Conservation (phyloP, 53 echinoderm and acorn worm genomes). For the Antedon mediterranea region DNA sequence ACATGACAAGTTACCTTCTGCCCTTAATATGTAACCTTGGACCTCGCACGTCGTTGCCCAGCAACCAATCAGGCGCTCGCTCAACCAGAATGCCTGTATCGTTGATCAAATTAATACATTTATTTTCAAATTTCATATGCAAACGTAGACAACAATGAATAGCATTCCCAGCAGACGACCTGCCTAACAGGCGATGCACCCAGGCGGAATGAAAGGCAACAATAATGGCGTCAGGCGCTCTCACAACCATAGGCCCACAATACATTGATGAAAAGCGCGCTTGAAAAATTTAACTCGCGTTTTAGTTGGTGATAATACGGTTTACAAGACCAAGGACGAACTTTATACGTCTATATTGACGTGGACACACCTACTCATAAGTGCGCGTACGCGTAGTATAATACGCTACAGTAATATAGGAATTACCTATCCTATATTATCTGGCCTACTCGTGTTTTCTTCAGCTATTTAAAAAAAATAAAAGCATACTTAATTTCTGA, state of each 20-base stretch:
- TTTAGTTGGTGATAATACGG: too few relatives aligned
- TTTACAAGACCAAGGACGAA: too few relatives aligned
- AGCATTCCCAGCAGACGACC: not conserved
- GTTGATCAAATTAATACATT: conserved; percentile 1
- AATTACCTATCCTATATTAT: too few relatives aligned
- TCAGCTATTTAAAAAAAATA: too few relatives aligned
- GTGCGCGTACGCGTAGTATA: too few relatives aligned
- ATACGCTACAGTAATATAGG: too few relatives aligned
- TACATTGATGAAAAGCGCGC: not conserved
- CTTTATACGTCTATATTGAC: too few relatives aligned
- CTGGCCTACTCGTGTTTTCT: too few relatives aligned
- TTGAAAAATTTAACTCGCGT: not conserved
- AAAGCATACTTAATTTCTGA: too few relatives aligned
- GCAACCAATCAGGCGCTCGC: not conserved
- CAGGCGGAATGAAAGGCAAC: not conserved
- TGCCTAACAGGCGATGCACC: not conserved
- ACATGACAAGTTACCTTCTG: not conserved
- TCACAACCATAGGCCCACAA: not conserved
- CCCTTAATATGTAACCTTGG: not conserved
- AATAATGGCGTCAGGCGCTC: not conserved
- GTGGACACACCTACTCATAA: too few relatives aligned
- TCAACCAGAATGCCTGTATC: not conserved
- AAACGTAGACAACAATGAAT: not conserved
- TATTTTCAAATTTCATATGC: conserved; percentile 1
- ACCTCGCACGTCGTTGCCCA: not conserved